Base-by-base conservation (phyloP, 1,140 invertebrate species). In the Cotesia vestalis region DNA sequence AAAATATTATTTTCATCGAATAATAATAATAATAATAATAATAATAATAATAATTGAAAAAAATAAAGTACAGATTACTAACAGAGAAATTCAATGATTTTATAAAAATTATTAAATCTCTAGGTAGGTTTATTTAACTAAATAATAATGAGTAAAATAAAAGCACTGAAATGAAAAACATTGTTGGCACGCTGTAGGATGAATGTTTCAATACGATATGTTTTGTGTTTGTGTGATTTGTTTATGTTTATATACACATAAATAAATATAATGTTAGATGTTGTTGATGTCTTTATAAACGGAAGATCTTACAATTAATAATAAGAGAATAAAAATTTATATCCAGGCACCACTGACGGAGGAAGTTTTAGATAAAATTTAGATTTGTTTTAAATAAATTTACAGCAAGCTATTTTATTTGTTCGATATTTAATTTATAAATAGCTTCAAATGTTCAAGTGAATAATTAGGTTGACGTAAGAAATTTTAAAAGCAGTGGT, bases 151-250 rank as follows among this genome's bases (percentile, higher is more conserved):
- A 52, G 60, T 61, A 62, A n/a, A 64, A 27, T 27, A 27, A 27
- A 27, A 27, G 27, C 27, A 27, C 27, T 27, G 27, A 27, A 70
- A 66, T 55, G 3, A 63, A 64, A 64, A 64, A 59, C n/a, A 77
- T 84, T 79, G 79, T 86, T 86, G 85, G 84, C 85, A 86, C 85
- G 84, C 83, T 84, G 81, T 85, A 79, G 81, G 79, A 80, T 83
- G 17, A 55, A 55, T 80, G 69, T 77, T 27, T 74, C 73, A 83
- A 40, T 74, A 84, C 40, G 38, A 69, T 74, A 61, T 78, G 38
- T 66, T 69, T 66, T 11, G 34, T 66, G 53, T 66, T 46, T 72
- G 38, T 70, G 38, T 34, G 55, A 53, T 57, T 27, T 27, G 27
- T 27, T 27, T 27, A 27, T 64, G 52, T 66, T 55, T 71, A 27